Conservation (phyloP, 2,888 invertebrate species). For the Phyllotreta striolata region DNA sequence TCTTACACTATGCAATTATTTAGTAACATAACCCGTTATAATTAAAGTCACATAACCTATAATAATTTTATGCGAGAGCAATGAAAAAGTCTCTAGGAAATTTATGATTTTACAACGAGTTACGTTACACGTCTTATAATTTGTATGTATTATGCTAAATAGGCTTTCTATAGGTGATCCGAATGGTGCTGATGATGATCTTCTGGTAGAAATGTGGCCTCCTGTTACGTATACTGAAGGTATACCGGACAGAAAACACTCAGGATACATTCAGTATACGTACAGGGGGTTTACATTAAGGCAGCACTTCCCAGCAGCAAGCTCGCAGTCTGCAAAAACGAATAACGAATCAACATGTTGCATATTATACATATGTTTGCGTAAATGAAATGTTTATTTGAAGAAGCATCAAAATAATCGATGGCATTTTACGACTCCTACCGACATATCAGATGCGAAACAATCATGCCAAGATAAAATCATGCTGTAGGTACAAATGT, state of each 20-base stretch:
- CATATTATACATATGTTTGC: too few species aligned
- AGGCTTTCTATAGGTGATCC: not conserved
- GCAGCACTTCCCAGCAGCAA: slow-evolving; percentile 38
- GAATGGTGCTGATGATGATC: slow-evolving; percentile 4
- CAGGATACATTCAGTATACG: slow-evolving; percentile 99
- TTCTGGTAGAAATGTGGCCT: slow-evolving; percentile 79
- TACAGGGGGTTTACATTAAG: slow-evolving; percentile 86
- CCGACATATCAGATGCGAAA: not conserved
- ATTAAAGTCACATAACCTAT: slow-evolving; percentile 17
- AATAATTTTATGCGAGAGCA: slow-evolving; percentile 1
- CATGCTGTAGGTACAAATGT: slow-evolving; percentile 21
- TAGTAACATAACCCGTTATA: slow-evolving; percentile 21
- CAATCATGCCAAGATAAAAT: slow-evolving; percentile 6
- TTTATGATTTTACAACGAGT: slow-evolving; percentile 5
- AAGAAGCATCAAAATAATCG: not conserved
- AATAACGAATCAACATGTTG: slow-evolving; percentile 22
- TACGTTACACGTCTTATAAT: slow-evolving; percentile 18
- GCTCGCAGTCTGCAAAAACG: slow-evolving; percentile 22
- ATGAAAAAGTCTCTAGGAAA: slow-evolving; percentile 10
- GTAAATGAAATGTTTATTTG: not conserved
- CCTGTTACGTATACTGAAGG: slow-evolving; percentile 99
- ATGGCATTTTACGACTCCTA: too few species aligned
- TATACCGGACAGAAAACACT: slow-evolving; percentile 98
- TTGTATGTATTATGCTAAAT: slow-evolving; percentile 1
- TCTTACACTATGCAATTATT: slow-evolving; percentile 17